phyloP scores from a whole-genome alignment of 2,888 invertebrate species.

The Globia sparganii region DNA sequence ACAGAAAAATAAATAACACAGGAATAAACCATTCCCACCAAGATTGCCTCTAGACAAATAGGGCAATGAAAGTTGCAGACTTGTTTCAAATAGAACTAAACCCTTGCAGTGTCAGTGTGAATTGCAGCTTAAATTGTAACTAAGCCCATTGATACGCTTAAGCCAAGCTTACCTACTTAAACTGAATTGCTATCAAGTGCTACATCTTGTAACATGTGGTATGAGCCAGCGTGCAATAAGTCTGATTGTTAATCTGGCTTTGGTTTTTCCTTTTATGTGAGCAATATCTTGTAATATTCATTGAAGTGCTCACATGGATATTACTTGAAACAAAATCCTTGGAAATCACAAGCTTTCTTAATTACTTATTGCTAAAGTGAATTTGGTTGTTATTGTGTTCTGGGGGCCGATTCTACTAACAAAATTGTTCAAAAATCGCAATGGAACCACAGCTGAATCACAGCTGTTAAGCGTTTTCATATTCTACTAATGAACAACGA shows the following conservation, averaged over 20 bases:
- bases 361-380: background rate
- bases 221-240: constrained; percentile 12
- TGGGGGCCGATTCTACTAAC: too few species aligned
- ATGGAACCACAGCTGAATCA: too few species aligned
- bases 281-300: background rate
- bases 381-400: background rate
- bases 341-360: background rate
- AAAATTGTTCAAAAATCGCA: too few species aligned
- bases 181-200: constrained; percentile 40
- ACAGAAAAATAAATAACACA: background rate
- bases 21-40: background rate
- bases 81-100: constrained; percentile 18
- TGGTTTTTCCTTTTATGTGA: background rate
- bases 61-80: constrained; percentile 6
- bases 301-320: background rate
- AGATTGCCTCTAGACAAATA: background rate
- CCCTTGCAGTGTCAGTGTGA: constrained; percentile 7
- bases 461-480: too few species aligned
- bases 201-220: constrained; percentile 30
- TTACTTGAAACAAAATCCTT: background rate
- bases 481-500: too few species aligned
- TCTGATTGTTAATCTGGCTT: constrained; percentile 25
- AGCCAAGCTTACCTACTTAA: constrained; percentile 49
- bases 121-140: constrained; percentile 16
- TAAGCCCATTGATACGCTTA: constrained; percentile 45